phyloP scores from a whole-genome alignment of 2,888 invertebrate genomes.

The Pteria penguin region DNA sequence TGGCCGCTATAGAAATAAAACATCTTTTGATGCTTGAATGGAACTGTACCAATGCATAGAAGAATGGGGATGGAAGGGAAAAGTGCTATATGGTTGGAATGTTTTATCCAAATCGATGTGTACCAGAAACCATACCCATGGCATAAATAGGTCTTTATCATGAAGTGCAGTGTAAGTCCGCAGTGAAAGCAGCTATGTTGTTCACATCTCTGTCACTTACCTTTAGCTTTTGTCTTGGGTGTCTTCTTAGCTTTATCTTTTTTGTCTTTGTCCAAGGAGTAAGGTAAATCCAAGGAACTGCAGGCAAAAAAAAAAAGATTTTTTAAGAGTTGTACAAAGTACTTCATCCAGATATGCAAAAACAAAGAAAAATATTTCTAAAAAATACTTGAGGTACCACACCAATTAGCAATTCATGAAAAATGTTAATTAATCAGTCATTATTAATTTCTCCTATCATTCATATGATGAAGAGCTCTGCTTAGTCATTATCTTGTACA shows the following conservation, averaged over 20 bases:
- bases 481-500: too few species aligned
- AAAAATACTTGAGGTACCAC: too few species aligned
- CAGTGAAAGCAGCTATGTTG: not conserved
- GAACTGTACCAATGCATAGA: too few species aligned
- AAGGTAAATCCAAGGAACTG: constrained; percentile 78
- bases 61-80: too few species aligned
- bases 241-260: constrained; percentile 59
- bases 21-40: too few species aligned
- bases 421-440: too few species aligned
- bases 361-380: not conserved
- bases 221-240: constrained; percentile 8
- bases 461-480: too few species aligned
- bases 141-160: not conserved
- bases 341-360: not conserved
- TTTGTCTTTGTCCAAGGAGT: constrained; percentile 70
- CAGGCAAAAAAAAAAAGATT: constrained; percentile 10
- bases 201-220: not conserved
- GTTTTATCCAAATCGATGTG: too few species aligned
- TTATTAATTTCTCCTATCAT: too few species aligned
- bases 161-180: not conserved
- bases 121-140: not conserved
- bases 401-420: too few species aligned
- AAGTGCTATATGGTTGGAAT: too few species aligned
- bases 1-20: too few species aligned
- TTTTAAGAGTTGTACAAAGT: not conserved